A percentile compares a stretch with the other conserved stretches of the same genome.
These are phyloP conservation scores for Tetramorium bicarinatum DNA, from an alignment of 2,888 invertebrate genomes.

Conservation along the genomic window DNA sequence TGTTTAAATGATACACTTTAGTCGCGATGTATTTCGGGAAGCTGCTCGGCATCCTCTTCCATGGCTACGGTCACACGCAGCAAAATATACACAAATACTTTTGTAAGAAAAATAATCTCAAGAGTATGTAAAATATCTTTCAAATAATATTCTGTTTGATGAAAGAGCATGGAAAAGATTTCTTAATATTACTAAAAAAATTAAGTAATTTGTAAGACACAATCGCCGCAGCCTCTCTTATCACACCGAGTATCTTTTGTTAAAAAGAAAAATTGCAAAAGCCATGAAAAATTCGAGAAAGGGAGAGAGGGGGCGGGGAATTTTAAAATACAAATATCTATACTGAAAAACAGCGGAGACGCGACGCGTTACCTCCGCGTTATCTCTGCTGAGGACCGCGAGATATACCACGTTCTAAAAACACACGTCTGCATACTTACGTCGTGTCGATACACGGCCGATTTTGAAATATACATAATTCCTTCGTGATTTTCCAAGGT, in stretches of 20 bases:
- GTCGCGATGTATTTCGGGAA: conserved; percentile 29
- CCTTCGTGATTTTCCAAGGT: background rate
- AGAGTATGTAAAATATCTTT: background rate
- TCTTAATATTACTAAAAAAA: conserved; percentile 4
- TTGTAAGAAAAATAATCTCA: background rate
- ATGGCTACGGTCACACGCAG: background rate
- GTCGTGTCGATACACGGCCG: background rate
- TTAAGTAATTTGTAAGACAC: background rate
- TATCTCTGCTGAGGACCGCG: background rate
- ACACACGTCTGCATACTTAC: background rate
- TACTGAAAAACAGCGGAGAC: background rate
- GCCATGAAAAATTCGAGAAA: background rate
- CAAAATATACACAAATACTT: background rate
- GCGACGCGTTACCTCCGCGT: background rate
- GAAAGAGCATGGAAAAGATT: background rate
- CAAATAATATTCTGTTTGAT: background rate
- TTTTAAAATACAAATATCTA: background rate
- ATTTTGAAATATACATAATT: background rate
- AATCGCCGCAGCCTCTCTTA: background rate
- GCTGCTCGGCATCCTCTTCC: background rate
- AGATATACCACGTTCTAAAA: conserved; percentile 10
- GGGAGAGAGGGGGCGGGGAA: background rate
- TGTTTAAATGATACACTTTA: conserved; percentile 45
- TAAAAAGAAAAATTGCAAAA: background rate
- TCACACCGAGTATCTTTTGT: background rate